Conservation (phyloP, 2,797 vertebrate genomes). For the Gorsachius magnificus region DNA sequence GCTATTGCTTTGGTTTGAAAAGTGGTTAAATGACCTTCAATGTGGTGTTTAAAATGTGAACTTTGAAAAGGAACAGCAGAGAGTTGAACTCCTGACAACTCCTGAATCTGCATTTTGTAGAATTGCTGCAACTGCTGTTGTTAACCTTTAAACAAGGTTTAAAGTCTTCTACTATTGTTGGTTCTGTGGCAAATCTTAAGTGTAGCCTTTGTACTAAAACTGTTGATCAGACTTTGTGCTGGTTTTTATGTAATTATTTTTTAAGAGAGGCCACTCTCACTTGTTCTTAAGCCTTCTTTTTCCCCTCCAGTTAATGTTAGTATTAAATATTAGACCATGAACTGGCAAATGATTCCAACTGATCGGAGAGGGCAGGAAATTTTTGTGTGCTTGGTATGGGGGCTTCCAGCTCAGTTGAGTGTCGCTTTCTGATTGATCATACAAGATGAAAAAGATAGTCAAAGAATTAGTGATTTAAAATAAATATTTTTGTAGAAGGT, state of each 20-base stretch:
- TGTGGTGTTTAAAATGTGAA: not conserved
- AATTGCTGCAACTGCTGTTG: not conserved
- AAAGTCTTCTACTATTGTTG: conserved; percentile 21
- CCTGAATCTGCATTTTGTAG: conserved; percentile 44
- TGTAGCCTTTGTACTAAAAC: conserved; percentile 6
- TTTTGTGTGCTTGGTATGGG: not conserved
- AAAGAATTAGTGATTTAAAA: not conserved
- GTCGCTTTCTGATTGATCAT: not conserved
- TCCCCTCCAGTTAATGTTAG: not conserved
- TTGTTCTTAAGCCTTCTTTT: not conserved
- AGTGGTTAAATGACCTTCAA: not conserved
- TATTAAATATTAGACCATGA: not conserved
- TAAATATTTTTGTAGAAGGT: not conserved
- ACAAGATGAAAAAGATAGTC: not conserved
- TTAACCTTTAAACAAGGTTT: conserved; percentile 64
- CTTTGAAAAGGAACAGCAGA: not conserved
- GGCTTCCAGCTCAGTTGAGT: not conserved
- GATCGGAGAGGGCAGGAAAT: not conserved
- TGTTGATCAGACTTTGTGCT: not conserved
- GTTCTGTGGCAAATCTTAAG: conserved; percentile 2
- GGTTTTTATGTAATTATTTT: not conserved
- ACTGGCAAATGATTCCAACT: not conserved
- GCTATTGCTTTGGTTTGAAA: not conserved
- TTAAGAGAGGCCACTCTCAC: not conserved
- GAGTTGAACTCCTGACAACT: conserved; percentile 18